Conservation (phyloP, 2,797 vertebrate species). For the Acanthornis magna region DNA sequence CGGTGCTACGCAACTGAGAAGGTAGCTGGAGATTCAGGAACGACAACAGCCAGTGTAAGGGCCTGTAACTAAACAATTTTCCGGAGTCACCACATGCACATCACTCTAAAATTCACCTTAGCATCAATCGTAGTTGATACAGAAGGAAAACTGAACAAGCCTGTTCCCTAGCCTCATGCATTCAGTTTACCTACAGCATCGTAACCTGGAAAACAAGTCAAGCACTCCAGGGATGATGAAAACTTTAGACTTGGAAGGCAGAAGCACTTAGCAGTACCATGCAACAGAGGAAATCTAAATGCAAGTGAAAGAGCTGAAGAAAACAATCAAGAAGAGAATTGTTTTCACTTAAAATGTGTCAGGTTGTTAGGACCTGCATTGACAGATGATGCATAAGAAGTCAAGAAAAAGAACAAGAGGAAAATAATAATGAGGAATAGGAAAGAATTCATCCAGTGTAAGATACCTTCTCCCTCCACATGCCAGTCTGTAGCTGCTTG, state of each 20-base stretch:
- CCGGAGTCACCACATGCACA: not conserved
- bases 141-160: not conserved
- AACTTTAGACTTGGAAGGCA: not conserved
- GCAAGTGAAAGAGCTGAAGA: not conserved
- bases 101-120: not conserved
- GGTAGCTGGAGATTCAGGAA: not conserved
- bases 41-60: not conserved
- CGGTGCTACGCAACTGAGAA: not conserved
- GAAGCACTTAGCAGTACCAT: not conserved
- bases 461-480: not conserved
- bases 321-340: not conserved
- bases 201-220: not conserved
- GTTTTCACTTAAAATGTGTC: not conserved
- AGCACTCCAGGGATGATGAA: not conserved
- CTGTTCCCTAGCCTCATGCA: not conserved
- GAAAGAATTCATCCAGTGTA: not conserved
- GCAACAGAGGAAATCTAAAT: not conserved
- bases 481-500: not conserved
- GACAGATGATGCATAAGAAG: not conserved
- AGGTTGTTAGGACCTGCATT: not conserved
- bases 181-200: not conserved
- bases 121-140: accelerated
- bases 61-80: not conserved
- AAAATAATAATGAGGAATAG: not conserved
- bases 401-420: not conserved